A percentile compares a stretch with the other conserved stretches of the same genome.
Conservation (phyloP, 1,140 invertebrate genomes). For the Brachionus asplanchnoidis region DNA sequence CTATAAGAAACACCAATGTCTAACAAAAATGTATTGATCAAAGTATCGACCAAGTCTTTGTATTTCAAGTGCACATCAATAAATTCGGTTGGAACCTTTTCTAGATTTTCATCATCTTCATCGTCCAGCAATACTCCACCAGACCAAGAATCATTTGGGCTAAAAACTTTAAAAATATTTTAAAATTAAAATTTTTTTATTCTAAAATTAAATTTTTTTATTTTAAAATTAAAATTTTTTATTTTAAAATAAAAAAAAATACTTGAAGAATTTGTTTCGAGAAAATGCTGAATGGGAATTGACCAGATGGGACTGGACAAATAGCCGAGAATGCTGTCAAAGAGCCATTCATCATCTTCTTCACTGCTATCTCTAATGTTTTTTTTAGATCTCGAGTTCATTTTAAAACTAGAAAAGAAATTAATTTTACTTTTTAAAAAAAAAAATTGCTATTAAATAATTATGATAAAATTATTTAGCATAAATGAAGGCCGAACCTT, state of each 20-base stretch:
- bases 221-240: neutral
- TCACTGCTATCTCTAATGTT: neutral
- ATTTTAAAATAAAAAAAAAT: neutral
- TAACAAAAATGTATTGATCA: neutral
- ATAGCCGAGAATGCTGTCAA: neutral
- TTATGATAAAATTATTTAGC: neutral
- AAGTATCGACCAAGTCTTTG: slow-evolving; percentile 7
- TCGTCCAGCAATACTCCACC: neutral
- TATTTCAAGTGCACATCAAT: neutral
- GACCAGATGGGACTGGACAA: slow-evolving; percentile 22
- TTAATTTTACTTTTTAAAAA: neutral
- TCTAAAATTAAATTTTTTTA: neutral
- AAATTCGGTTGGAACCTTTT: neutral
- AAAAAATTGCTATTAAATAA: neutral
- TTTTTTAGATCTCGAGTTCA: neutral
- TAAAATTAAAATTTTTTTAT: neutral
- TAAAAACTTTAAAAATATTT: neutral
- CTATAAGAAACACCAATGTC: neutral
- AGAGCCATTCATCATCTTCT: slow-evolving; percentile 19
- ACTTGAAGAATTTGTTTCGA: neutral
- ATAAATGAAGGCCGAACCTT: neutral
- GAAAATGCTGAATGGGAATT: neutral
- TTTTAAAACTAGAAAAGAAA: neutral
- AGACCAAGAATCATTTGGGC: neutral
- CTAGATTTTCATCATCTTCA: slow-evolving; percentile 3